These are phyloP conservation scores for Tretioscincus oriximinensis DNA, from an alignment of 2,113 vertebrate species.

Conservation along the genomic window DNA sequence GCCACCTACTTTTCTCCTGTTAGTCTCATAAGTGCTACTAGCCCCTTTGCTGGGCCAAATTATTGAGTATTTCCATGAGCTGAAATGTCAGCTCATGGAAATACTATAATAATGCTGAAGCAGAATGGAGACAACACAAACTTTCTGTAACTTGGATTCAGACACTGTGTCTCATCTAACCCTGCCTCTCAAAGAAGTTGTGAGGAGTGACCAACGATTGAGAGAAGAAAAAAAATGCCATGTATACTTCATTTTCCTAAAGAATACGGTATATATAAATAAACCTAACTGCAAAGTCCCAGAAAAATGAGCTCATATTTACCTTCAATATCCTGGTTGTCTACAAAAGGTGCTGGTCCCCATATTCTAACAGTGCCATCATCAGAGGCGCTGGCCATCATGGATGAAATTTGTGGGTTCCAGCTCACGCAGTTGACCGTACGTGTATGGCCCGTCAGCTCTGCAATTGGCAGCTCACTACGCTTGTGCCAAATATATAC, in stretches of 20 bases:
- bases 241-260: background rate
- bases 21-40: too few species aligned
- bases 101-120: background rate
- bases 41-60: too few species aligned
- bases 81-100: background rate
- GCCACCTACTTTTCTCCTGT: too few species aligned
- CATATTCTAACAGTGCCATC: slow-evolving; percentile 96
- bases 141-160: background rate
- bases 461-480: slow-evolving; percentile 94
- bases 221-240: background rate
- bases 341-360: slow-evolving; percentile 93
- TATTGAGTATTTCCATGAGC: too few species aligned
- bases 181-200: background rate
- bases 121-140: background rate
- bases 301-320: slow-evolving; percentile 42
- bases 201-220: background rate
- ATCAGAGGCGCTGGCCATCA: slow-evolving; percentile 96
- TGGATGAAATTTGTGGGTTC: slow-evolving; percentile 91
- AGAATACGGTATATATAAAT: background rate
- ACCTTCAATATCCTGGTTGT: slow-evolving; percentile 90
- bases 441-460: slow-evolving; percentile 93
- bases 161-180: background rate
- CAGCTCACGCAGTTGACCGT: slow-evolving; percentile 98
- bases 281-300: background rate
- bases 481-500: slow-evolving; percentile 98